Conservation (phyloP, 2,113 vertebrate genomes). For the Crotophaga sulcirostris region DNA sequence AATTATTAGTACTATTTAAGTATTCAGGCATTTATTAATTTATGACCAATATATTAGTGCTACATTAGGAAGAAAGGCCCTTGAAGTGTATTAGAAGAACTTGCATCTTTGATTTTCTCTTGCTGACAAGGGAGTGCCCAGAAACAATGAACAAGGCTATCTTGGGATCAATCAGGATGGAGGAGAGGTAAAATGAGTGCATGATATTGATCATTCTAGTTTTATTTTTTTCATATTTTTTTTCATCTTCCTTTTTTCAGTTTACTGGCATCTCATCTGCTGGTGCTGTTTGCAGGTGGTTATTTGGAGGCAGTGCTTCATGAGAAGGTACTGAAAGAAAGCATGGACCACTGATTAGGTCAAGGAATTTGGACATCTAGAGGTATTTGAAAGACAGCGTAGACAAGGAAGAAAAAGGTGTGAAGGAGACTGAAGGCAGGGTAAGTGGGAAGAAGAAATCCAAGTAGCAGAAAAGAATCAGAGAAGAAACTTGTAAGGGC, state of each 20-base stretch:
- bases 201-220: background rate
- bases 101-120: background rate
- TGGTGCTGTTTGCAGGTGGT: background rate
- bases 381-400: background rate
- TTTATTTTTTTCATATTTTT: background rate
- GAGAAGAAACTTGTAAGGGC: background rate
- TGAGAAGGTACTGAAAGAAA: background rate
- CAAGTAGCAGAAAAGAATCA: background rate
- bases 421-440: background rate
- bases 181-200: background rate
- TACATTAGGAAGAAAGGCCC: background rate
- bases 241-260: background rate
- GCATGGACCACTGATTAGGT: background rate
- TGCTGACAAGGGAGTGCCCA: background rate
- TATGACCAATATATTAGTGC: background rate
- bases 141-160: background rate
- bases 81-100: background rate
- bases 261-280: background rate
- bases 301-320: background rate
- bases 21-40: background rate
- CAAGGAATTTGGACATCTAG: background rate
- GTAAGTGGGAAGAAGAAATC: background rate
- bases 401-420: background rate
- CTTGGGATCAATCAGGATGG: background rate
- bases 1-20: background rate